phyloP scores from a whole-genome alignment of 2,797 vertebrate species.

The Rhinogobio ventralis region DNA sequence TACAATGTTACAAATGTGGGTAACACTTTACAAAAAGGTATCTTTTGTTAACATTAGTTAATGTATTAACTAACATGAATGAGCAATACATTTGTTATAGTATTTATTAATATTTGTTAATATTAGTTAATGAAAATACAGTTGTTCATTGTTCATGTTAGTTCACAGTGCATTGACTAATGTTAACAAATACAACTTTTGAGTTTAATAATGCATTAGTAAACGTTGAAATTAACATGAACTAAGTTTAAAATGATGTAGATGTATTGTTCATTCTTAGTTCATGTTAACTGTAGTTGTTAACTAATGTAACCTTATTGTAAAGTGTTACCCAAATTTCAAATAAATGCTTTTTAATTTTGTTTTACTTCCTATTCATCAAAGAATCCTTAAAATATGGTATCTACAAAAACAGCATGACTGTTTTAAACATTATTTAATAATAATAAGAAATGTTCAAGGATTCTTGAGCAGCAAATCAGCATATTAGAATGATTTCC shows the following conservation, averaged over 20 bases:
- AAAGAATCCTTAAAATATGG: neutral
- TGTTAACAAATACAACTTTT: too few relatives aligned
- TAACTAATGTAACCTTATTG: neutral
- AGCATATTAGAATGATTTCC: neutral
- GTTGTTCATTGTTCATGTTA: too few relatives aligned
- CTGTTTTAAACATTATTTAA: neutral
- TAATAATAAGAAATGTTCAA: neutral
- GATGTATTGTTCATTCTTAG: neutral
- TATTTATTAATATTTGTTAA: too few relatives aligned
- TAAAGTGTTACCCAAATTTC: neutral
- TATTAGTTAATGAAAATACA: too few relatives aligned
- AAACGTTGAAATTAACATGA: neutral
- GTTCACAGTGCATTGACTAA: too few relatives aligned
- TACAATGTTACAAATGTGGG: too few relatives aligned
- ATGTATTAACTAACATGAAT: too few relatives aligned
- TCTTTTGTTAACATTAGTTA: too few relatives aligned
- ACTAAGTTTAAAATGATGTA: neutral
- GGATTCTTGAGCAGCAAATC: neutral
- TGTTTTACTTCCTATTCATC: neutral
- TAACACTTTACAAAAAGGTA: too few relatives aligned
- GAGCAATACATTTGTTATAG: too few relatives aligned
- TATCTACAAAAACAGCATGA: neutral
- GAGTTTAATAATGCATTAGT: too few relatives aligned
- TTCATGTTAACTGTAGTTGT: neutral
- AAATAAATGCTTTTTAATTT: neutral